These are phyloP conservation scores for Tinea pellionella DNA, from an alignment of 2,888 invertebrate species.

Conservation along the genomic window DNA sequence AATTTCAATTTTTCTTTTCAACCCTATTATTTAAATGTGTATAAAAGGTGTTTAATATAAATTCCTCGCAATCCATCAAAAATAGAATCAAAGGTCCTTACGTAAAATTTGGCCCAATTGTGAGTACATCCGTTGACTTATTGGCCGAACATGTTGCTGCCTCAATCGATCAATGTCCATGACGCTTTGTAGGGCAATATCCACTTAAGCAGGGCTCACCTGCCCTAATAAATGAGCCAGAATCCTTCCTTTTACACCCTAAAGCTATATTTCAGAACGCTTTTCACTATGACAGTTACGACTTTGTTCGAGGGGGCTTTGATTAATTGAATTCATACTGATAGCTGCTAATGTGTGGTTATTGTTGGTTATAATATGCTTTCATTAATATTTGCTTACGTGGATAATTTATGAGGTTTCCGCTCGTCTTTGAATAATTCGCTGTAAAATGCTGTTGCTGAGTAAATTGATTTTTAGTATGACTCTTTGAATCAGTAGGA, in stretches of 20 bases:
- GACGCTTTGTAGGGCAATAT: slow-evolving; percentile 39
- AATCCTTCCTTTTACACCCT: slow-evolving; percentile 20
- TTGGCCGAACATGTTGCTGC: slow-evolving; percentile 5
- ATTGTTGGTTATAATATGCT: background rate
- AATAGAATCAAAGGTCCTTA: background rate
- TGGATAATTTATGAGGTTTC: background rate
- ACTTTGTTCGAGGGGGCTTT: slow-evolving; percentile 4
- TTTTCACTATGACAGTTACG: slow-evolving; percentile 9
- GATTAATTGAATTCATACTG: slow-evolving; percentile 8
- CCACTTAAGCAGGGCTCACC: slow-evolving; percentile 38
- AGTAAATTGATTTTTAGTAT: too few relatives aligned
- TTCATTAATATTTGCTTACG: background rate
- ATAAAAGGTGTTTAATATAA: background rate
- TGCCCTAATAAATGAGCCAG: slow-evolving; percentile 34
- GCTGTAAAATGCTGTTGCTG: too few relatives aligned
- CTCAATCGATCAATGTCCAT: slow-evolving; percentile 43
- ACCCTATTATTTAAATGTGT: too few relatives aligned
- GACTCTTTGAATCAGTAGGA: too few relatives aligned
- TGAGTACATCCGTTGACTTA: slow-evolving; percentile 8
- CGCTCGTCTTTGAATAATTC: too few relatives aligned
- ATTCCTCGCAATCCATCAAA: background rate
- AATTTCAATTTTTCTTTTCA: too few relatives aligned
- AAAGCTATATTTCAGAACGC: slow-evolving; percentile 14
- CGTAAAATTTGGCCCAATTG: background rate
- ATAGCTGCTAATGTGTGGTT: background rate